Conservation (phyloP, 2,888 invertebrate genomes). For the Himalopsyche kuldschensis region DNA sequence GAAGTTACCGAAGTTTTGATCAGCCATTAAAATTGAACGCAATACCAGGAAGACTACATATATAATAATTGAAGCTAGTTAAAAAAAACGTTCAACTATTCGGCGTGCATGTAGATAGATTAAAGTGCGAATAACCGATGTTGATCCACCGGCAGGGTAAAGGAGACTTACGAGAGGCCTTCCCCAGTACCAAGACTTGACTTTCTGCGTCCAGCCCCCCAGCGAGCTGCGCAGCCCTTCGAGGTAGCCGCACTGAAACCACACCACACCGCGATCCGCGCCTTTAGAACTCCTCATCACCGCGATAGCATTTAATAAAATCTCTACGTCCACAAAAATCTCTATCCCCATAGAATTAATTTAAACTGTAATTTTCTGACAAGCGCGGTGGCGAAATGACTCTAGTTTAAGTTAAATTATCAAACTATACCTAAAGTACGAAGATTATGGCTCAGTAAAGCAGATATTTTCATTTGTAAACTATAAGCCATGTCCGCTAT, state of each 20-base stretch:
- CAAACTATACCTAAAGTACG: neutral
- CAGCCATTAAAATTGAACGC: neutral
- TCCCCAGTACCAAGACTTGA: conserved; percentile 97
- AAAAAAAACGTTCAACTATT: conserved; percentile 37
- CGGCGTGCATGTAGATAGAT: conserved; percentile 36
- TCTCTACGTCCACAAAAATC: neutral
- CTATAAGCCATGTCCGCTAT: neutral
- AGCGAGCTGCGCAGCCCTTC: conserved; percentile 93
- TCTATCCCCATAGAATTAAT: neutral
- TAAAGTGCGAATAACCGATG: conserved; percentile 33
- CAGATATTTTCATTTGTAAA: neutral
- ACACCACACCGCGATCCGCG: conserved; percentile 40
- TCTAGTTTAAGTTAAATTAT: neutral
- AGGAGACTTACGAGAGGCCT: conserved; percentile 90
- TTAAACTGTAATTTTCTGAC: neutral
- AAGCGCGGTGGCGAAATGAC: neutral
- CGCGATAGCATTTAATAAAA: neutral
- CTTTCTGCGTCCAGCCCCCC: conserved; percentile 95
- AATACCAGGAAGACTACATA: conserved; percentile 27
- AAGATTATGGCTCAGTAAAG: neutral
- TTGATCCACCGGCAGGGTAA: conserved; percentile 21
- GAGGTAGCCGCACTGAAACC: conserved; percentile 87
- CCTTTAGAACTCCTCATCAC: neutral
- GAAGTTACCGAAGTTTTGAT: neutral
- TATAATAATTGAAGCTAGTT: conserved; percentile 29